Conservation (phyloP, 2,888 invertebrate species). For the Eilema depressum region DNA sequence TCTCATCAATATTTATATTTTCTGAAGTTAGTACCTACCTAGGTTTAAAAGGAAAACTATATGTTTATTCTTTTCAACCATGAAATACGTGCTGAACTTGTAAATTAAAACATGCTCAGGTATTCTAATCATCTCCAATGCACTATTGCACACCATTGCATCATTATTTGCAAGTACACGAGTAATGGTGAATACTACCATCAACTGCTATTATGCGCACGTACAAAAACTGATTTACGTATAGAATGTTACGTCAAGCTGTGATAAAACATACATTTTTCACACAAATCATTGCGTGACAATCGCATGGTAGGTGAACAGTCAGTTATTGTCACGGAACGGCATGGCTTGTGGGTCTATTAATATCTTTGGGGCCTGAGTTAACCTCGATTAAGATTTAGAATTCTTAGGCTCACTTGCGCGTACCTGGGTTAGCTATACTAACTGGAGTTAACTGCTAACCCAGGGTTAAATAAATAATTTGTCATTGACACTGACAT, state of each 20-base stretch:
- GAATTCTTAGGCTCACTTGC: too few species aligned
- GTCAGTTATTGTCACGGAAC: constrained; percentile 12
- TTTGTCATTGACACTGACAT: too few species aligned
- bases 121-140: background rate
- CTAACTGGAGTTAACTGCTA: too few species aligned
- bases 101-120: background rate
- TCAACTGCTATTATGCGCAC: constrained; percentile 4
- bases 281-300: constrained; percentile 51
- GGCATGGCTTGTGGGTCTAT: background rate
- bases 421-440: too few species aligned
- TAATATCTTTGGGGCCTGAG: too few species aligned
- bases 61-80: constrained; percentile 17
- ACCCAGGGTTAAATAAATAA: too few species aligned
- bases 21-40: background rate
- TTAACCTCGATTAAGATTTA: too few species aligned
- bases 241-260: constrained; percentile 26
- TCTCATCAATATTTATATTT: background rate
- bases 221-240: constrained; percentile 29
- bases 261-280: constrained; percentile 40
- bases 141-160: background rate
- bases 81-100: constrained; percentile 2
- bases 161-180: background rate
- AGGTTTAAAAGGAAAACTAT: background rate
- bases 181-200: background rate
- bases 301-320: constrained; percentile 43